These are phyloP conservation scores for Rhinichthys klamathensis DNA, from an alignment of 2,113 vertebrate genomes.

Conservation along the genomic window DNA sequence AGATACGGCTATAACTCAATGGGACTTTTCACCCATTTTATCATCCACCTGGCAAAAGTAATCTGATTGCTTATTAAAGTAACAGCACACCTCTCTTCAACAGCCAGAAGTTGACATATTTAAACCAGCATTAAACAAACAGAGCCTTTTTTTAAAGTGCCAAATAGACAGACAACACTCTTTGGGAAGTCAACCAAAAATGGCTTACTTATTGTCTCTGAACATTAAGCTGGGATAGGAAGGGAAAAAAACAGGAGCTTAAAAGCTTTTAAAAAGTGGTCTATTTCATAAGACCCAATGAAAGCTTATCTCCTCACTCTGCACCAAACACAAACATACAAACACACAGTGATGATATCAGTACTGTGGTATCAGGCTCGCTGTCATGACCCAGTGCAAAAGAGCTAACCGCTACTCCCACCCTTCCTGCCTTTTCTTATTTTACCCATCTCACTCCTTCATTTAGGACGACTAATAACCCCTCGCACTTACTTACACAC, in stretches of 20 bases:
- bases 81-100: neutral
- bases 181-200: neutral
- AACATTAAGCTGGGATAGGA: neutral
- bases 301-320: neutral
- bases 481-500: neutral
- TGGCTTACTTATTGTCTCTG: constrained; percentile 1
- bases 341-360: constrained; percentile 17
- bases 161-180: neutral
- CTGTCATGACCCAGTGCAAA: neutral
- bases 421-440: constrained; percentile 27
- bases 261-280: constrained; percentile 4
- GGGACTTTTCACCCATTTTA: neutral
- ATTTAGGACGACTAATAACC: constrained; percentile 23
- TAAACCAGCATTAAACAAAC: neutral
- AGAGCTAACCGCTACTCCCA: neutral
- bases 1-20: neutral
- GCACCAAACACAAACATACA: neutral
- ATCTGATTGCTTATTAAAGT: neutral
- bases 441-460: neutral
- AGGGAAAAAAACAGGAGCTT: neutral
- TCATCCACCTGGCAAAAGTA: neutral
- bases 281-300: neutral
- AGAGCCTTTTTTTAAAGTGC: neutral
- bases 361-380: neutral
- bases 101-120: neutral